Conservation (phyloP, 2,113 vertebrate genomes). For the Halcyon senegalensis region DNA sequence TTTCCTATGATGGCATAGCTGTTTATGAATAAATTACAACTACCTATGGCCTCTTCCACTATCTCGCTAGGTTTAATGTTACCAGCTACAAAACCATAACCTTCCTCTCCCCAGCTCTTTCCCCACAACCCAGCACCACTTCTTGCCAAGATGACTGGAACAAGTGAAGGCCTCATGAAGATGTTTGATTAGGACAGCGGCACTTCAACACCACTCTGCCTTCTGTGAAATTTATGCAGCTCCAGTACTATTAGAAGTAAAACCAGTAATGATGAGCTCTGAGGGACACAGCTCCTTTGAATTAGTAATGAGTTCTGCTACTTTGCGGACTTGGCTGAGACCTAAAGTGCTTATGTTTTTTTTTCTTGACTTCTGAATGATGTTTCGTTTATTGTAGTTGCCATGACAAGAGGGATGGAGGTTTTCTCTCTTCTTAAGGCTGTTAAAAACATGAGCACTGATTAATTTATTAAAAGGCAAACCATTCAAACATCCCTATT, state of each 20-base stretch:
- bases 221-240: conserved; percentile 26
- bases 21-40: conserved; percentile 72
- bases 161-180: neutral
- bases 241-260: neutral
- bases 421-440: neutral
- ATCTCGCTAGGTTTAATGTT: neutral
- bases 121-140: neutral
- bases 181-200: neutral
- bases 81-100: neutral
- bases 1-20: conserved; percentile 48
- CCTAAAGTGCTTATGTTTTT: neutral
- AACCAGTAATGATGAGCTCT: conserved; percentile 15
- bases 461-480: conserved; percentile 35
- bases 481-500: neutral
- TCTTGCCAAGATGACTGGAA: neutral
- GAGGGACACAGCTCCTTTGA: conserved; percentile 3
- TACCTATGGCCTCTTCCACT: neutral
- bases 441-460: neutral
- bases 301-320: conserved; percentile 23
- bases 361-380: neutral
- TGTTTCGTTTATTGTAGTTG: neutral
- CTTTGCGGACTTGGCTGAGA: neutral
- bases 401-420: neutral
- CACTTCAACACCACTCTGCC: neutral
- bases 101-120: neutral